Percentiles rank a stretch among this genome's conserved stretches.
Evolutionary conservation across 2,888 invertebrate genomes (phyloP).

Genomic region (Tetragnatha montana): DNA sequence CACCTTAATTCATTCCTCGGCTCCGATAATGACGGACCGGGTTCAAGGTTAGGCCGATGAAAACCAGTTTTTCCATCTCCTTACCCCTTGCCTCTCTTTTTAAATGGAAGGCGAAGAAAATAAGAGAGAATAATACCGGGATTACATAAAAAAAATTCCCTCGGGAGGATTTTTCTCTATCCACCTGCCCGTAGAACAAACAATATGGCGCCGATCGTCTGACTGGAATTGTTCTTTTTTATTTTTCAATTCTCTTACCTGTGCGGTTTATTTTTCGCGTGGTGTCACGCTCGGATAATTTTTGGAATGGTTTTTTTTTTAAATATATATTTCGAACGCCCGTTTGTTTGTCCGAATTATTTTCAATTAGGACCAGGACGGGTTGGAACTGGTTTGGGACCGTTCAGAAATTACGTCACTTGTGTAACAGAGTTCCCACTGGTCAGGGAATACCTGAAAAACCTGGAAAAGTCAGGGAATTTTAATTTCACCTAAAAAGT

Average conservation of each 20-base stretch:
- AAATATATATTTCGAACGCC: background rate
- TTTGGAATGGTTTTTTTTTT: background rate
- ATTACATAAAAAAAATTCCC: constrained; percentile 3
- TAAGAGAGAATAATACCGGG: background rate
- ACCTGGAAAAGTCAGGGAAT: too few species aligned
- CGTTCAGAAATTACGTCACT: too few species aligned
- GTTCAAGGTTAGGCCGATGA: constrained; percentile 50
- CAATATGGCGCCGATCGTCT: constrained; percentile 33
- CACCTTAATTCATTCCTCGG: constrained; percentile 37
- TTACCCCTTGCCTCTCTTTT: background rate
- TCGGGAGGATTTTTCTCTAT: background rate
- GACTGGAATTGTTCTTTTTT: background rate
- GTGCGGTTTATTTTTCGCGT: background rate
- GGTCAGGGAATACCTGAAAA: too few species aligned
- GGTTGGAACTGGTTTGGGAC: too few species aligned
- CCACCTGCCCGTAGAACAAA: constrained; percentile 44
- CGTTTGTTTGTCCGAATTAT: background rate
- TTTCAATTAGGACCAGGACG: background rate
- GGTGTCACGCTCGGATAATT: background rate
- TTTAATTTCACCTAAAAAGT: too few species aligned
- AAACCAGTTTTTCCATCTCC: constrained; percentile 32
- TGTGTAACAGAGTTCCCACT: too few species aligned
- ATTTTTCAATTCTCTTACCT: too few species aligned
- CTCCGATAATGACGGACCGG: constrained; percentile 52
- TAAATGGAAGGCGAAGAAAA: background rate